Conservation (phyloP, 2,113 vertebrate genomes). For the Baryphthengus martii region DNA sequence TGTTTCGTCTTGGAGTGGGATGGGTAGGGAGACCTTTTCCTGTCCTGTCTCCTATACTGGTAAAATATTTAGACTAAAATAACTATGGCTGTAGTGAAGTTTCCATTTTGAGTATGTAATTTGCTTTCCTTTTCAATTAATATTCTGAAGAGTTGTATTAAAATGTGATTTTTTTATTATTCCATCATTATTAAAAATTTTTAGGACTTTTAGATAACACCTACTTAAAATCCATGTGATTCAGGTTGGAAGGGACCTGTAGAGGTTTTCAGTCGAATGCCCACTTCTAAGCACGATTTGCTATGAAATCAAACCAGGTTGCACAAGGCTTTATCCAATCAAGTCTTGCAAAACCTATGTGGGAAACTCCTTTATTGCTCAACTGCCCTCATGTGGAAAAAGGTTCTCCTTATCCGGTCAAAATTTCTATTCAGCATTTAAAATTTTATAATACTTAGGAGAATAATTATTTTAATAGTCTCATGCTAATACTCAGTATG, state of each 20-base stretch:
- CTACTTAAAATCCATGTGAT: not conserved
- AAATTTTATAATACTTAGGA: slow-evolving; percentile 24
- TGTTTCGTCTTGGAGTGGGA: not conserved
- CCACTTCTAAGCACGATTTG: not conserved
- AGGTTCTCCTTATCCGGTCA: not conserved
- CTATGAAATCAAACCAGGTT: not conserved
- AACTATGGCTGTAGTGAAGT: not conserved
- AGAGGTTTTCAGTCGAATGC: not conserved
- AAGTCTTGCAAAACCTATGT: not conserved
- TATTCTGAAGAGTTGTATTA: not conserved
- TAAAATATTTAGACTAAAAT: not conserved
- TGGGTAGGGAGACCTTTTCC: not conserved
- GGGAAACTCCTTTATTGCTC: not conserved
- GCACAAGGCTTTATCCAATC: not conserved
- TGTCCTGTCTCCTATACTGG: not conserved
- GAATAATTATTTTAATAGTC: slow-evolving; percentile 30
- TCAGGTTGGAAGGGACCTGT: not conserved
- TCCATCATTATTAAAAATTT: slow-evolving; percentile 6
- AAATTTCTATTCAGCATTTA: slow-evolving; percentile 42
- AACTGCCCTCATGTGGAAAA: not conserved
- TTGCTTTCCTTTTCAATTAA: slow-evolving; percentile 14
- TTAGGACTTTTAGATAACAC: not conserved
- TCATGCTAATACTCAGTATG: slow-evolving; percentile 18
- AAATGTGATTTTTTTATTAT: slow-evolving; percentile 13
- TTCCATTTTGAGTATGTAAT: not conserved